Base-by-base conservation (phyloP, 2,888 invertebrate species). In the Nemoura dubitans region DNA sequence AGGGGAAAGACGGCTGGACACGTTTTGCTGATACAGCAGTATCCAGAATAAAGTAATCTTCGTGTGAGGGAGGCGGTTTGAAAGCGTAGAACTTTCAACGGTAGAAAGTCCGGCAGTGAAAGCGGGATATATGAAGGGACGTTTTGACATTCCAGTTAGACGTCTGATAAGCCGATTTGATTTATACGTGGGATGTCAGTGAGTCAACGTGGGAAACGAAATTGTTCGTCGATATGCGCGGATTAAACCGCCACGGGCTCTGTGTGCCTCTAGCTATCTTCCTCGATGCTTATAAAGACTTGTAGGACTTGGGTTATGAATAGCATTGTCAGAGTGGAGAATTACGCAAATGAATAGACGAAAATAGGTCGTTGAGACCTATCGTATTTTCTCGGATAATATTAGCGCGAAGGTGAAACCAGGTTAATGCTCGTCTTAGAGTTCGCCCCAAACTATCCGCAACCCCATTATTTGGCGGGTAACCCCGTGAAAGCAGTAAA, bases 341-440 rank as follows among this genome's bases (percentile, higher is more conserved):
- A 59, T 59, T 59, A 59, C 59, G 59, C 59, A 59, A 59, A 59
- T 59, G 59, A 59, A 59, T 59, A 14, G 78, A 78, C 28, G 26
- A 14, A 78, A 78, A 78, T 78, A 28, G 78, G 78, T 26, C 28
- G 78, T 2, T 78, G 78, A 78, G 78, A 78, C 26, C 28, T 6
- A 5, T 21, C 10, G 5, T 7, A 21, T 0, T 78, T 78, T 78
- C 26, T 59, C 59, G 81, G 81, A 28, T 81, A 30, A 81, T 81
- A 28, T 81, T 81, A 81, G 81, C 81, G 28, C 78, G 81, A 29
- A 30, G 6, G 81, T 81, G 30, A 81, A 81, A 29, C 30, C 81
- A 30, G 81, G 29, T 30, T 30, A 81, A 6, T 21, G 29, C 81
- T 30, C 26, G 36, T 10, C 36, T n/a, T 29, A 29, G 29, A 5